Evolutionary conservation across 1,140 invertebrate genomes (phyloP), one percentile per base, ranked within the genome.

Genomic region (Phortica variegata): DNA sequence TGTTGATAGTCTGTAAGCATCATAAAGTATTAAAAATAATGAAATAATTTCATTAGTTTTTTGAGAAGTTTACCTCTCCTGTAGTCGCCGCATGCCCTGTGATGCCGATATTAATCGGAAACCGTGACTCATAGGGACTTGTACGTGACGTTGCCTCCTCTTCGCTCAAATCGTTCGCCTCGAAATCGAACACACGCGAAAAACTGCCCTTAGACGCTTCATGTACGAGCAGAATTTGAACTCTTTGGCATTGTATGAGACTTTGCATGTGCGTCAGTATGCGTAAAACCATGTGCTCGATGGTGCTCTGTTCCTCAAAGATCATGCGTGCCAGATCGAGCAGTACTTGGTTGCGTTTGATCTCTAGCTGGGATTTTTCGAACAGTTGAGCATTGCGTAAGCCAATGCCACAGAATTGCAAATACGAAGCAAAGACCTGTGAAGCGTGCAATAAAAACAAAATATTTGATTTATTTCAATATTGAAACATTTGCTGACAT

Each of bases 351-450:
- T 96, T 97, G 60, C 94, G 80, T 77, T 93, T 93, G 48, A 95
- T 91, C 80, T 97, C 94, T 59, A 96, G 78, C 75, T 94, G 89
- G 53, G 92, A 95, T 63, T 91, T 85, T 77, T 97, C 92, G 77
- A 95, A 97, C 3, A 96, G 81, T 76, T 95, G 91, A 16, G 95
- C 94, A 77, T 97, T 97, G 41, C 91, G 84, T 26, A 96, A 78
- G 3, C 93, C 94, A 59, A 97, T 97, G 36, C 93, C 93, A 78
- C 94, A 97, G 78, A 97, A 97, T 71, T 96, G 93, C 20, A 97
- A 82, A 77, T 96, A 97, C 36, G 90, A 88, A 2, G 87, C 82
- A 78, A 97, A 97, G 29, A 97, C 85, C 74, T 76, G 43, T 0
- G 18, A 20, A 45, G 5, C 4, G 4, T 34, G 5, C 10, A 34